Evolutionary conservation across 2,888 invertebrate species (phyloP).

Genomic region (Dioctria linearis): DNA sequence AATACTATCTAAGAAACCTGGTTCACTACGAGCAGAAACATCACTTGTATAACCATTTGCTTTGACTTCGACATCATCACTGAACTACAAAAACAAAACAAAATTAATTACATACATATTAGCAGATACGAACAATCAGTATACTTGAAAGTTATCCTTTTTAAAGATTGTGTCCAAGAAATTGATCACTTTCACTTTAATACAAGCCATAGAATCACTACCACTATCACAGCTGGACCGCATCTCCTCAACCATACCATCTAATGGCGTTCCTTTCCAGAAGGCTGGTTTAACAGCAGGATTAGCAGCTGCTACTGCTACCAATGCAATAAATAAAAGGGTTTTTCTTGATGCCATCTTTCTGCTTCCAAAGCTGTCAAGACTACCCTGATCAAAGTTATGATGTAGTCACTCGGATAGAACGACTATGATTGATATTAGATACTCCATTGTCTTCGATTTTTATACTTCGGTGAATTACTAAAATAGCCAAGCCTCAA

Average conservation of each 20-base stretch:
- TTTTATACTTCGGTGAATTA: constrained; percentile 67
- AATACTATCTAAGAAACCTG: constrained; percentile 78
- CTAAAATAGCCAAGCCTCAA: constrained; percentile 40
- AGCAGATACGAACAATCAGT: neutral
- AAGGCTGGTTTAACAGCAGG: constrained; percentile 76
- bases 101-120: neutral
- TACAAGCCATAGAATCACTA: constrained; percentile 84
- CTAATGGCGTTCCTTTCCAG: constrained; percentile 82
- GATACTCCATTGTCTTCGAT: constrained; percentile 70
- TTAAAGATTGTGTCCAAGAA: constrained; percentile 84
- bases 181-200: constrained; percentile 87
- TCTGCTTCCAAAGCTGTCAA: constrained; percentile 45
- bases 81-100: constrained; percentile 73
- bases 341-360: constrained; percentile 64
- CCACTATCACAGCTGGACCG: constrained; percentile 81
- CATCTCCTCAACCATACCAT: constrained; percentile 83
- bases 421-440: constrained; percentile 70
- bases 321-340: constrained; percentile 72
- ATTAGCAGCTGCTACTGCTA: constrained; percentile 76
- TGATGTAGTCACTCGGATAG: constrained; percentile 54
- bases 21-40: constrained; percentile 74
- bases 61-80: constrained; percentile 82
- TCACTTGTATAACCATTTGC: constrained; percentile 79
- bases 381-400: constrained; percentile 35
- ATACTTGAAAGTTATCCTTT: constrained; percentile 84